These are phyloP conservation scores for Aspidoscelis tigris DNA, from an alignment of 2,113 vertebrate genomes.

Conservation along the genomic window DNA sequence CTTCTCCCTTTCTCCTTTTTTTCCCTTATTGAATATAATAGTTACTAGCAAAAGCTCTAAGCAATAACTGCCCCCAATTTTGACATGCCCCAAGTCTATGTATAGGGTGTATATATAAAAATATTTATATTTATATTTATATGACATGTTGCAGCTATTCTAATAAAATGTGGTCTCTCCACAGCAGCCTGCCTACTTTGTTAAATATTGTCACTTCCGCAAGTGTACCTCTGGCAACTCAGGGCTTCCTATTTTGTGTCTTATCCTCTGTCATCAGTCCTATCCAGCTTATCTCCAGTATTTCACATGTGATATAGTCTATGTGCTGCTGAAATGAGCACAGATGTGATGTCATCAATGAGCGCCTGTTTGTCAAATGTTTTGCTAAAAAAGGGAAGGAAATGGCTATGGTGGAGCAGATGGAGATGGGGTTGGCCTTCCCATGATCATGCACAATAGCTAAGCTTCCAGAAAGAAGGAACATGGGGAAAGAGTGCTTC, in stretches of 20 bases:
- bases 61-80: slow-evolving; percentile 16
- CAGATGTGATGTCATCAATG: background rate
- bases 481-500: too few species aligned
- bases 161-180: slow-evolving; percentile 61
- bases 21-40: background rate
- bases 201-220: background rate
- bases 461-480: background rate
- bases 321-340: too few species aligned
- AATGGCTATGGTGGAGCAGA: background rate
- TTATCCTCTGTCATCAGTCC: background rate
- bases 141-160: slow-evolving; percentile 63
- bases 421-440: too few species aligned
- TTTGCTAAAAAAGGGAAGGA: background rate
- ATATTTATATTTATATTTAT: slow-evolving; percentile 71
- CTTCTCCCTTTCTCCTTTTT: background rate
- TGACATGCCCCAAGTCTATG: slow-evolving; percentile 14
- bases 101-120: slow-evolving; percentile 55
- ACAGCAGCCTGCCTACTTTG: background rate
- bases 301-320: background rate
- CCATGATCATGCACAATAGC: background rate
- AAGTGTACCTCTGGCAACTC: too few species aligned
- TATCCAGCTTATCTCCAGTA: background rate
- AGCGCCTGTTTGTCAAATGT: background rate
- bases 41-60: slow-evolving; percentile 14
- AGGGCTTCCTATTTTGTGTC: too few species aligned